These are phyloP conservation scores for Ichneumoninae sp. DNA, from an alignment of 2,888 invertebrate genomes.

Conservation along the genomic window DNA sequence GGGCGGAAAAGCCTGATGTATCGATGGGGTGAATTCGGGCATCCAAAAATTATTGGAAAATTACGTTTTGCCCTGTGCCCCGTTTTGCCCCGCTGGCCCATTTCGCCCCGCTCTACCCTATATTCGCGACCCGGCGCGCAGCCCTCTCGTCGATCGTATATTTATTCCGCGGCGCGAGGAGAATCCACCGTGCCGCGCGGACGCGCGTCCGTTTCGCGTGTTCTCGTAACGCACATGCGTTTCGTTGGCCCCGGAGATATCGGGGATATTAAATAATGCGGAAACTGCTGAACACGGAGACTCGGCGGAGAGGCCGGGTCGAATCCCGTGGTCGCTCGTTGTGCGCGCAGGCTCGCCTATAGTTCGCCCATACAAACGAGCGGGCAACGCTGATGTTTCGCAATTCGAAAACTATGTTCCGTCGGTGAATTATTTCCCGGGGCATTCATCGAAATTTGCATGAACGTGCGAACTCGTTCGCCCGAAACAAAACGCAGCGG, in stretches of 20 bases:
- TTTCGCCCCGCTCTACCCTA: no score
- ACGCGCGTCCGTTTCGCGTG: constrained; percentile 51
- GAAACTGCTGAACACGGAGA: constrained; percentile 25
- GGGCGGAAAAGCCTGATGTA: no score
- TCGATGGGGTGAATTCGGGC: no score
- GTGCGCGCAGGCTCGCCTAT: neutral
- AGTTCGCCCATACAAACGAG: constrained; percentile 14
- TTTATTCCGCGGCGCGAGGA: neutral
- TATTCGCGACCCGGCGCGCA: no score
- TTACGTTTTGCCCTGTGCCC: no score
- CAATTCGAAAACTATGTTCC: constrained; percentile 42
- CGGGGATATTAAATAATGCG: constrained; percentile 57
- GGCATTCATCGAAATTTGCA: constrained; percentile 55
- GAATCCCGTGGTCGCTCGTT: neutral
- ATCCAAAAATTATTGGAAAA: no score
- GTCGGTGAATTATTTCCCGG: constrained; percentile 42
- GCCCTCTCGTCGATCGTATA: neutral
- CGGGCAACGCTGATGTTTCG: constrained; percentile 35
- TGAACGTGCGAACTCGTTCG: constrained; percentile 32
- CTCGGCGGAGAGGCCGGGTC: neutral
- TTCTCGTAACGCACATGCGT: constrained; percentile 46
- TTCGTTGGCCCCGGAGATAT: constrained; percentile 50
- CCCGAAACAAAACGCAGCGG: constrained; percentile 23
- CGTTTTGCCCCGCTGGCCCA: no score
- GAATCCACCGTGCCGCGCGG: constrained; percentile 24